These are phyloP conservation scores for Lasiurus cinereus DNA, from an alignment of 2,113 vertebrate genomes.

Conservation along the genomic window DNA sequence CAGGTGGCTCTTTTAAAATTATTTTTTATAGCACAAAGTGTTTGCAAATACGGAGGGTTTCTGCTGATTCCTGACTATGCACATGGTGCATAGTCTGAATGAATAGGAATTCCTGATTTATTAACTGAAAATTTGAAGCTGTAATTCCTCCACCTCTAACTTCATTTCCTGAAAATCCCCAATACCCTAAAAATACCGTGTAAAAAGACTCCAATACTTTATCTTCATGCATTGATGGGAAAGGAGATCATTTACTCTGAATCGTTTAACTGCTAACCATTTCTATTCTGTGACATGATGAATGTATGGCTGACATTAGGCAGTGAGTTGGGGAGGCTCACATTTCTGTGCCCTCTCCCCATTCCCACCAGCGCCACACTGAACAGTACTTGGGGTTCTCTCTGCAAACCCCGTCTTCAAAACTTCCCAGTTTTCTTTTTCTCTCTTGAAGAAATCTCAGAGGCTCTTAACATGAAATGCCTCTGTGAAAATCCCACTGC, in stretches of 20 bases:
- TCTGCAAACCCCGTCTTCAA: not conserved
- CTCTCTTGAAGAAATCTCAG: constrained; percentile 40
- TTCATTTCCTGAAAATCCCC: constrained; percentile 56
- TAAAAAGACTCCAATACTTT: constrained; percentile 47
- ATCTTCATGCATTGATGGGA: constrained; percentile 61
- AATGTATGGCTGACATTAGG: not conserved
- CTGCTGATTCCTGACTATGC: constrained; percentile 73
- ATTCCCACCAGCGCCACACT: not conserved
- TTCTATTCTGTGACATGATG: constrained; percentile 12
- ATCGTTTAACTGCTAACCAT: not conserved
- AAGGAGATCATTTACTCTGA: constrained; percentile 55
- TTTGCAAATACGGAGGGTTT: constrained; percentile 74
- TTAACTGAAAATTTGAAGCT: constrained; percentile 59
- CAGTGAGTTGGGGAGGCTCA: not conserved
- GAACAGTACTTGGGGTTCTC: not conserved
- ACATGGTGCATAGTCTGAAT: constrained; percentile 85
- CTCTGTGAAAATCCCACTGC: constrained; percentile 54
- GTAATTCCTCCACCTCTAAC: constrained; percentile 57
- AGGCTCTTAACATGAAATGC: not conserved
- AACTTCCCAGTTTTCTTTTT: constrained; percentile 36
- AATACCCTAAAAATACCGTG: constrained; percentile 66
- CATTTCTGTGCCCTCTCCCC: not conserved
- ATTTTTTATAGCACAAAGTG: constrained; percentile 84
- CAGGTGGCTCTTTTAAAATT: constrained; percentile 86
- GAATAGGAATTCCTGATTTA: constrained; percentile 75